Conservation (phyloP, 2,888 invertebrate species). For the Agonum fuliginosum region DNA sequence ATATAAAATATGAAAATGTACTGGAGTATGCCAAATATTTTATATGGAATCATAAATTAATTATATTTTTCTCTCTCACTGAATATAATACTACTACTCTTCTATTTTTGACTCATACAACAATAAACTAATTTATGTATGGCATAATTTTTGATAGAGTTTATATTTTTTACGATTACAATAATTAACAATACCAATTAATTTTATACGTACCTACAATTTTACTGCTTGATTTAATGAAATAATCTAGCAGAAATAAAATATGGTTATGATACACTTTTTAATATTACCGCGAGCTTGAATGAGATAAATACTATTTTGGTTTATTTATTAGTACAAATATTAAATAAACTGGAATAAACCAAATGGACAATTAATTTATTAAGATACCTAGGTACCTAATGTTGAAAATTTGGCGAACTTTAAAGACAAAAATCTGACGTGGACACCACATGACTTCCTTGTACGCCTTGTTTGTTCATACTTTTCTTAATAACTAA, state of each 20-base stretch:
- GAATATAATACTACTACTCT: slow-evolving; percentile 7
- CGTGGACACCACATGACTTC: too few relatives aligned
- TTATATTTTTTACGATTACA: not conserved
- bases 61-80: slow-evolving; percentile 14
- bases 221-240: not conserved
- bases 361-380: too few relatives aligned
- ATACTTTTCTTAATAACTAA: too few relatives aligned
- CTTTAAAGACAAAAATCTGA: too few relatives aligned
- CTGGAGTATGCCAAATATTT: not conserved
- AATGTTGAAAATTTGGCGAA: too few relatives aligned
- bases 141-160: slow-evolving; percentile 31
- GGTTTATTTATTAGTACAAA: not conserved
- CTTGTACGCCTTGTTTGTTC: too few relatives aligned
- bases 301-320: too few relatives aligned
- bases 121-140: slow-evolving; percentile 17
- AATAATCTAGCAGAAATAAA: not conserved
- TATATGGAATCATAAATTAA: slow-evolving; percentile 39
- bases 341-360: too few relatives aligned
- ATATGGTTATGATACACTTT: not conserved
- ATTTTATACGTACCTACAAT: not conserved
- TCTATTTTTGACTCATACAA: not conserved
- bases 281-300: not conserved
- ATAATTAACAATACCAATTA: slow-evolving; percentile 13
- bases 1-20: slow-evolving; percentile 31
- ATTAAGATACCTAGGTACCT: too few relatives aligned